Evolutionary conservation across 2,888 invertebrate genomes (phyloP).

Genomic region (Lydus trimaculatus): DNA sequence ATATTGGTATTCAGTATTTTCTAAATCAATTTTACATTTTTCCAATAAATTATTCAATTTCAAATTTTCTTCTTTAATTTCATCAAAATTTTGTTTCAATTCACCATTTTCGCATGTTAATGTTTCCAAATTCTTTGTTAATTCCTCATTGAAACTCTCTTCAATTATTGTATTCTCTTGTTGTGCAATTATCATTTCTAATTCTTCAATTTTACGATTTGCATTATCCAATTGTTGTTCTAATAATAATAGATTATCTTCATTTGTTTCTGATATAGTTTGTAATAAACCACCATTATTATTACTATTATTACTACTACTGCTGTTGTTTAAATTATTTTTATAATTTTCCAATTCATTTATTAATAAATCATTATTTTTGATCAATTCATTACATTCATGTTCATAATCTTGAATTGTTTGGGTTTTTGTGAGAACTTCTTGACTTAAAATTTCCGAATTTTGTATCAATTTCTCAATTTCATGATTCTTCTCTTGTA

Average conservation of each 20-base stretch:
- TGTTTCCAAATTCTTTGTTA: slow-evolving; percentile 30
- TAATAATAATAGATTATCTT: slow-evolving; percentile 70
- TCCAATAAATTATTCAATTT: slow-evolving; percentile 58
- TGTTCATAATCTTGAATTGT: slow-evolving; percentile 63
- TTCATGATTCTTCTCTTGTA: slow-evolving; percentile 57
- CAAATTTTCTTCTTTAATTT: slow-evolving; percentile 50
- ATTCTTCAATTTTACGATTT: slow-evolving; percentile 55
- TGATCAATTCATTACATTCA: slow-evolving; percentile 72
- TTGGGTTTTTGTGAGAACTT: slow-evolving; percentile 53
- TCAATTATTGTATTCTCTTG: slow-evolving; percentile 1
- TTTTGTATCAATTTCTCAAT: slow-evolving; percentile 56
- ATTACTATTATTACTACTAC: slow-evolving; percentile 52
- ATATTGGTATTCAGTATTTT: slow-evolving; percentile 56
- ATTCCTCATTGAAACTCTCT: not conserved
- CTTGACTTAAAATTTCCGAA: slow-evolving; percentile 55
- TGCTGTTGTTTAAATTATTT: slow-evolving; percentile 58
- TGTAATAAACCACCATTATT: too few species aligned
- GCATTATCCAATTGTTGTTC: slow-evolving; percentile 70
- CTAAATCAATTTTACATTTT: slow-evolving; percentile 59
- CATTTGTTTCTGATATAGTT: slow-evolving; percentile 76
- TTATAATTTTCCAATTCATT: slow-evolving; percentile 71
- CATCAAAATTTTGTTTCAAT: slow-evolving; percentile 68
- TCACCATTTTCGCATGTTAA: slow-evolving; percentile 60
- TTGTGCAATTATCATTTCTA: slow-evolving; percentile 55
- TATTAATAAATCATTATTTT: slow-evolving; percentile 75